phyloP scores from a whole-genome alignment of 1,140 invertebrate genomes.

The Helicoverpa zea region DNA sequence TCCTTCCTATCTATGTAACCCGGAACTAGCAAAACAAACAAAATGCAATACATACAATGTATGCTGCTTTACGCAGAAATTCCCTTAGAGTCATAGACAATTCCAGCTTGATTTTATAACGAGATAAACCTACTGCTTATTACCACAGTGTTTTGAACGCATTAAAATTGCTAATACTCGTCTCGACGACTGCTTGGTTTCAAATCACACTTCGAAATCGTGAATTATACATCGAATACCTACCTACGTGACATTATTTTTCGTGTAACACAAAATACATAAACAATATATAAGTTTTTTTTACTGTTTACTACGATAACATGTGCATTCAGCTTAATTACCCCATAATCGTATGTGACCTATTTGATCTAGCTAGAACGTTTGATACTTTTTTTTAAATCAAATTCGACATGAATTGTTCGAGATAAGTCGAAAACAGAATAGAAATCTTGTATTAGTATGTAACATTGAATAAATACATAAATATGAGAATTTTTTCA shows the following conservation, averaged over 20 bases:
- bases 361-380: not conserved
- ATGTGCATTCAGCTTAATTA: not conserved
- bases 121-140: constrained; percentile 48
- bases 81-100: constrained; percentile 30
- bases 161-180: constrained; percentile 55
- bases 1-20: not conserved
- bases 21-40: constrained; percentile 1
- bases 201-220: constrained; percentile 49
- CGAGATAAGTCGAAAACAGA: not conserved
- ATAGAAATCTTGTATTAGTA: not conserved
- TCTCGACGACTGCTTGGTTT: constrained; percentile 45
- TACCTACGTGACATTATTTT: constrained; percentile 39
- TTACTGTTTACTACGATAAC: not conserved
- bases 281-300: constrained; percentile 17
- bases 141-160: constrained; percentile 51
- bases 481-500: constrained; percentile 15
- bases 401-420: not conserved
- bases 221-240: constrained; percentile 44
- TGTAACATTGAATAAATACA: constrained; percentile 16
- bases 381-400: not conserved
- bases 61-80: not conserved
- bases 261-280: constrained; percentile 34
- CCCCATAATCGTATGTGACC: not conserved
- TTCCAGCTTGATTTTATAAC: constrained; percentile 47
- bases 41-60: not conserved